Base-by-base conservation (phyloP, 2,888 invertebrate genomes). In the Nymphalis c-album region DNA sequence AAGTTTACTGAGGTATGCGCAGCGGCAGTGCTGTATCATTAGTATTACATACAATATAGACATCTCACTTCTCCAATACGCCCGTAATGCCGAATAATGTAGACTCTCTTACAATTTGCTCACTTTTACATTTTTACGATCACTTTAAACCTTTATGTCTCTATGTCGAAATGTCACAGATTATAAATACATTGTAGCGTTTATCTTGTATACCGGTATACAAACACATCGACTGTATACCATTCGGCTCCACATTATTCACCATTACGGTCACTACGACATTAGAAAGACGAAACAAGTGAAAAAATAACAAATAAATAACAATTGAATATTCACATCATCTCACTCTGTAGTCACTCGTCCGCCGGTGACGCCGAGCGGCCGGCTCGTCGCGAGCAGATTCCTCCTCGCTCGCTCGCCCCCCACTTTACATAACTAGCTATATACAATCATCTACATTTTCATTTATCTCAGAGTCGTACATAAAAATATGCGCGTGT, bases 1-100 rank as follows among this genome's bases (percentile, higher is more conserved):
- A 80, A 76, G 73, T 73, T 74, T 78, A 68, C 73, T 80, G 82
- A 83, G 83, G 82, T 81, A 81, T 48, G 67, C 64, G 64, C 63
- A 64, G 71, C 71, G 69, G 73, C 72, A 71, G 72, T 71, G 64
- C 69, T 63, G 45, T 64, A 48, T 35, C n/a, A 55, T 57, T 53
- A n/a, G 64, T 62, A 57, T 63, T 51, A 63, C 69, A 67, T 47
- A 61, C 46, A 62, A 60, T 66, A 58, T 61, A 66, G 65, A 66
- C 68, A 61, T 64, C 65, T 65, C 68, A 48, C 35, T 40, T n/a
- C 40, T 40, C 57, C 40, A 57, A 40, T 35, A 46, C 51, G 58
- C 45, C 31, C 60, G 50, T 40, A 60, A 67, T 58, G 67, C 64
- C 48, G 59, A 55, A 64, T 55, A 62, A 70, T 59, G 59, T 47